Evolutionary conservation across 2,797 vertebrate species (phyloP).

Genomic region (Takifugu rubripes): DNA sequence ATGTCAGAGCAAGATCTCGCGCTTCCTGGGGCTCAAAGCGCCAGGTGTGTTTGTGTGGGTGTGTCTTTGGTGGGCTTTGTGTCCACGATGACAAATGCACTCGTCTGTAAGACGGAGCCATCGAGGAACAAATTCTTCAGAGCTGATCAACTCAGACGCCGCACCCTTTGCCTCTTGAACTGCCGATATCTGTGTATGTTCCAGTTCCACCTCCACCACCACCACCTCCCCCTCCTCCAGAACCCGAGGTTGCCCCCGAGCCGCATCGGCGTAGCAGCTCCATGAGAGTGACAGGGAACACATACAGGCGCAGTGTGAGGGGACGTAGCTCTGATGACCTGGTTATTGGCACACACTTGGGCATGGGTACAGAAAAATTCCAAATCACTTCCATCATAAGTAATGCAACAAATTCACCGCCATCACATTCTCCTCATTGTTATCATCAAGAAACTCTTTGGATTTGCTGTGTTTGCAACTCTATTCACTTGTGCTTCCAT

Average conservation of each 20-base stretch:
- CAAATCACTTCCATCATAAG: slow-evolving; percentile 14
- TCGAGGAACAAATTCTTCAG: neutral
- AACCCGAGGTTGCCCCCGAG: slow-evolving; percentile 78
- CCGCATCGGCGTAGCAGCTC: slow-evolving; percentile 87
- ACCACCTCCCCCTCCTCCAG: slow-evolving; percentile 70
- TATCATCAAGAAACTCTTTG: neutral
- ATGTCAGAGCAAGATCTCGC: slow-evolving; percentile 93
- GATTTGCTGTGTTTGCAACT: neutral
- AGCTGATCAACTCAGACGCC: slow-evolving; percentile 12
- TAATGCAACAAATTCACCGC: slow-evolving; percentile 5
- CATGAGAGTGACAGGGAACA: slow-evolving; percentile 80
- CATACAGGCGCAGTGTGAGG: slow-evolving; percentile 83
- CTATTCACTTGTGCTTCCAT: neutral
- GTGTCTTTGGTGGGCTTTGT: neutral
- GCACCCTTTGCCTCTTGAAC: slow-evolving; percentile 31
- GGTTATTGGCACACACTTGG: slow-evolving; percentile 80
- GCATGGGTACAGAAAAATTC: slow-evolving; percentile 69
- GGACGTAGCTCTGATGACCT: slow-evolving; percentile 81
- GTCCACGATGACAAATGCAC: neutral
- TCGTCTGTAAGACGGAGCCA: neutral
- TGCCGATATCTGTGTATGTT: slow-evolving; percentile 52
- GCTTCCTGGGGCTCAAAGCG: slow-evolving; percentile 90
- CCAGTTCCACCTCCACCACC: slow-evolving; percentile 69
- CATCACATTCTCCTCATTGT: slow-evolving; percentile 6
- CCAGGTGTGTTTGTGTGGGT: slow-evolving; percentile 51